These are phyloP conservation scores for Trididemnum miniatum DNA, from an alignment of 23 tunicate species.

Conservation along the genomic window DNA sequence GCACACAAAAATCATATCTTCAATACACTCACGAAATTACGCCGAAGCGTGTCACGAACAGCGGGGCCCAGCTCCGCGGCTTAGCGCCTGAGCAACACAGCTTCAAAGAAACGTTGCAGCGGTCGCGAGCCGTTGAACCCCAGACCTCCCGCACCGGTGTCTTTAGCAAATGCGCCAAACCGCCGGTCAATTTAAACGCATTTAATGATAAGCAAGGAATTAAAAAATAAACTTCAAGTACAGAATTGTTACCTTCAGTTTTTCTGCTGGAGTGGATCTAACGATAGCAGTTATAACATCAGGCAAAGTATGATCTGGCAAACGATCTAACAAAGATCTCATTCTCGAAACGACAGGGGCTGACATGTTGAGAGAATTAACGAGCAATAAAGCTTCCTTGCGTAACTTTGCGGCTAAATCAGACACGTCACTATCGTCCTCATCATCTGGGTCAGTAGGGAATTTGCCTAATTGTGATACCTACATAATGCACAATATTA, in stretches of 20 bases:
- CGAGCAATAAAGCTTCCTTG: conserved; percentile 40
- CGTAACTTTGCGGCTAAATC: conserved; percentile 41
- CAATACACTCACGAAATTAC: too few relatives aligned
- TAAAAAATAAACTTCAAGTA: too few relatives aligned
- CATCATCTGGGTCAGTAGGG: conserved; percentile 58
- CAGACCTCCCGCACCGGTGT: too few relatives aligned
- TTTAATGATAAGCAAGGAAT: too few relatives aligned
- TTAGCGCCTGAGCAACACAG: too few relatives aligned
- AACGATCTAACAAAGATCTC: conserved; percentile 30
- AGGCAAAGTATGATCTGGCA: conserved; percentile 64
- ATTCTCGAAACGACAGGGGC: conserved; percentile 32
- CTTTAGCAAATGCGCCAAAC: too few relatives aligned
- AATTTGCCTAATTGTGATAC: conserved; percentile 51
- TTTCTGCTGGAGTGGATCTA: conserved; percentile 34
- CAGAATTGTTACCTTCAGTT: conserved; percentile 47
- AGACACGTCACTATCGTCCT: conserved; percentile 12
- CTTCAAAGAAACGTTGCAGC: too few relatives aligned
- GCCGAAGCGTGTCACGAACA: too few relatives aligned
- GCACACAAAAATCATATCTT: too few relatives aligned
- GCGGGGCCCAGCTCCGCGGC: too few relatives aligned
- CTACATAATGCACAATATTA: background rate
- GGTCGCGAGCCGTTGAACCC: too few relatives aligned
- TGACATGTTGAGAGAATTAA: conserved; percentile 43
- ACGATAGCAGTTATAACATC: conserved; percentile 49
- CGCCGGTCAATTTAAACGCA: too few relatives aligned